A percentile compares a stretch with the other conserved stretches of the same genome.
Conservation (phyloP, 2,888 invertebrate species). For the Ophion obscuratus region DNA sequence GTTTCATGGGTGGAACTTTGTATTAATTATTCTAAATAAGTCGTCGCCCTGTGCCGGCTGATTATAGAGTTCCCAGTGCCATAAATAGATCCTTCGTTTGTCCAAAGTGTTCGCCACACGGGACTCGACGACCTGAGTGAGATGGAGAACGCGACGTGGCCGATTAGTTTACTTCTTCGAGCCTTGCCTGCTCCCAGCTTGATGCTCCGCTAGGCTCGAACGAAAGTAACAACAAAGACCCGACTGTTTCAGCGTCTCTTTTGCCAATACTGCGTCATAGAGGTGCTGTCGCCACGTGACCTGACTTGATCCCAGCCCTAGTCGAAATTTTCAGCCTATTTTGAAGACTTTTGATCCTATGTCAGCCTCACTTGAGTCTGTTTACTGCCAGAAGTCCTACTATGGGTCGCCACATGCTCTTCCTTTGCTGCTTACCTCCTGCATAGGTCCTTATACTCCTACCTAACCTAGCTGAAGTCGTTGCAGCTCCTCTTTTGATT, state of each 20-base stretch:
- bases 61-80: conserved; percentile 83
- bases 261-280: conserved; percentile 28
- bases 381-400: no score
- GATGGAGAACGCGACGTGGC: conserved; percentile 55
- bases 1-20: conserved; percentile 77
- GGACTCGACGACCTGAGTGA: conserved; percentile 42
- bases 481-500: no score
- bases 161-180: conserved; percentile 34
- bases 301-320: conserved; percentile 36
- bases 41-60: conserved; percentile 81
- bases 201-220: conserved; percentile 49
- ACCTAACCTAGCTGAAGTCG: no score
- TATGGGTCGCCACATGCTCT: no score
- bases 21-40: conserved; percentile 84
- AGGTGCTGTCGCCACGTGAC: conserved; percentile 43
- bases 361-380: no score
- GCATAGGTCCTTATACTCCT: no score
- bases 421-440: no score
- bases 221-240: conserved; percentile 35
- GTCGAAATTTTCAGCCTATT: no score
- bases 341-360: no score
- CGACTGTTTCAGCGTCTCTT: conserved; percentile 62
- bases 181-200: conserved; percentile 32
- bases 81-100: conserved; percentile 83
- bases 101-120: conserved; percentile 75